Conservation (phyloP, 2,888 invertebrate species). For the Calephelis perditalis region DNA sequence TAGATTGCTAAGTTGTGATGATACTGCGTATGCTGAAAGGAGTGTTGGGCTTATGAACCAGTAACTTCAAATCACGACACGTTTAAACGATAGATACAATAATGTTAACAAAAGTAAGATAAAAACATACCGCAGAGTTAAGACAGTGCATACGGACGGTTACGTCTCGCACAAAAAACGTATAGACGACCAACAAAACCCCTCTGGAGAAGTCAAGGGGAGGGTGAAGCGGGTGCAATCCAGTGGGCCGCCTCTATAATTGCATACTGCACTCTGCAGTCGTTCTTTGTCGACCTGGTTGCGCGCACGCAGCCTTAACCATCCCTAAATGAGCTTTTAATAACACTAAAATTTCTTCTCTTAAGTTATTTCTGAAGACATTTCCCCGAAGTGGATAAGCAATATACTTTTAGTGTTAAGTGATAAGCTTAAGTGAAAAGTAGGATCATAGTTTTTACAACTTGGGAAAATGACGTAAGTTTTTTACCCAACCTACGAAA, state of each 20-base stretch:
- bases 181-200: constrained; percentile 73
- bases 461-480: constrained; percentile 56
- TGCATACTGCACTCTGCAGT: constrained; percentile 57
- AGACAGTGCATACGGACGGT: constrained; percentile 63
- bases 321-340: constrained; percentile 24
- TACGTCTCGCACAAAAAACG: constrained; percentile 67
- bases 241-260: constrained; percentile 52
- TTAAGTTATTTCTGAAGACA: not conserved
- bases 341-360: not conserved
- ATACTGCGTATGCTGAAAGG: no score
- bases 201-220: constrained; percentile 69
- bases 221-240: constrained; percentile 63
- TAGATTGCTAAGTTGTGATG: no score
- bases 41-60: no score
- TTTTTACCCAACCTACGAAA: not conserved
- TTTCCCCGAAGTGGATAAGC: not conserved
- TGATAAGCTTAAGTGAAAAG: constrained; percentile 3
- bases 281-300: constrained; percentile 61
- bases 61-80: not conserved
- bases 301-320: constrained; percentile 71
- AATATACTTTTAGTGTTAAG: constrained; percentile 1
- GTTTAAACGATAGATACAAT: constrained; percentile 18
- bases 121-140: constrained; percentile 64
- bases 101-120: constrained; percentile 40
- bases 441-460: not conserved